These are phyloP conservation scores for Himantopus leucocephalus DNA, from an alignment of 2,113 vertebrate genomes.

Conservation along the genomic window DNA sequence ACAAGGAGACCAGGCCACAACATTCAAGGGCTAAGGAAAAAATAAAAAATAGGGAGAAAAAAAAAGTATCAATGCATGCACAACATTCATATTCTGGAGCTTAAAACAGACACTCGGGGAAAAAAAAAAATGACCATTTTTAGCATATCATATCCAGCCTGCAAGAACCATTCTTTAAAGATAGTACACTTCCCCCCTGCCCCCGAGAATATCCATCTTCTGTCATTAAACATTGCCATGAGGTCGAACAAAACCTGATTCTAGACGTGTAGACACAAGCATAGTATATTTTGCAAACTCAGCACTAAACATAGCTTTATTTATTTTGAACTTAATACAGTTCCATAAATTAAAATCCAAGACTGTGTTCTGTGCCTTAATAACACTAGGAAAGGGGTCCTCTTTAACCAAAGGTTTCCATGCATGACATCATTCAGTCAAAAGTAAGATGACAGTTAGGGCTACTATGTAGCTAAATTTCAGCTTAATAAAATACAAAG, in stretches of 20 bases:
- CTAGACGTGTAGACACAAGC: background rate
- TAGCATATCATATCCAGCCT: background rate
- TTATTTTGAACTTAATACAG: background rate
- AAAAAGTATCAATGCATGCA: background rate
- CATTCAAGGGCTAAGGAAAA: slow-evolving; percentile 82
- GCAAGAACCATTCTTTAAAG: background rate
- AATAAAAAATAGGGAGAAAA: background rate
- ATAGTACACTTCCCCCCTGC: background rate
- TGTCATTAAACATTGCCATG: background rate
- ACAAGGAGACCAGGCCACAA: slow-evolving; percentile 92
- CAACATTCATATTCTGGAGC: background rate
- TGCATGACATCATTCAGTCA: background rate
- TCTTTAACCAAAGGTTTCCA: background rate
- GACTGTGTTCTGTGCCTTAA: background rate
- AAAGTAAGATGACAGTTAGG: background rate
- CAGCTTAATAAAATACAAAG: background rate
- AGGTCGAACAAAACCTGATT: background rate
- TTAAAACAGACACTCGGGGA: background rate
- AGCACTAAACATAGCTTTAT: background rate
- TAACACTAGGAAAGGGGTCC: background rate
- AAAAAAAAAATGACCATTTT: background rate
- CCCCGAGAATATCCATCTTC: background rate
- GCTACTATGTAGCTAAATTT: background rate
- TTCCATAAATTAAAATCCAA: background rate
- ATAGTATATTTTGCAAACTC: background rate